Conservation (phyloP, 2,888 invertebrate species). For the Acholoe squamosa region DNA sequence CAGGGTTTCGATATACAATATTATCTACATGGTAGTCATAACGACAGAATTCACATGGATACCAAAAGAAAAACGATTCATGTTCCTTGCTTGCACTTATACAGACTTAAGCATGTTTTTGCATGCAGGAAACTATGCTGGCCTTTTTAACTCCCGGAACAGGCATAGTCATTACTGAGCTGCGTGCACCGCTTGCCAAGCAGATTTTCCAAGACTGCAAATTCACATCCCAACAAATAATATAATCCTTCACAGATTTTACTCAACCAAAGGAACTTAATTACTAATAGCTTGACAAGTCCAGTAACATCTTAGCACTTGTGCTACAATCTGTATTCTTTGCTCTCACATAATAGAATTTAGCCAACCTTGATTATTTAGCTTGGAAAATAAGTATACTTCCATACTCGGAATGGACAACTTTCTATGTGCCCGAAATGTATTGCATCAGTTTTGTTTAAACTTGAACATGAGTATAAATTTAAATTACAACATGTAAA, state of each 20-base stretch:
- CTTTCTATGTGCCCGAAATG: neutral
- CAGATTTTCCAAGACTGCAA: neutral
- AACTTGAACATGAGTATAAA: constrained; percentile 51
- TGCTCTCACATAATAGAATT: neutral
- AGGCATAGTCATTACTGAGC: neutral
- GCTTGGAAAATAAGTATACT: constrained; percentile 25
- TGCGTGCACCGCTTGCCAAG: constrained; percentile 7
- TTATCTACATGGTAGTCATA: constrained; percentile 35
- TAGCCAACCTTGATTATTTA: constrained; percentile 15
- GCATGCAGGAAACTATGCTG: neutral
- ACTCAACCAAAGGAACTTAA: constrained; percentile 22
- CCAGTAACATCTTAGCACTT: constrained; percentile 35
- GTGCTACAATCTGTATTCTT: neutral
- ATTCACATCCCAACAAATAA: neutral
- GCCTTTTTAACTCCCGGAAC: neutral
- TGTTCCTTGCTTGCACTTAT: constrained; percentile 35
- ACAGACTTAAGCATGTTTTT: constrained; percentile 32
- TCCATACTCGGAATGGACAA: constrained; percentile 39
- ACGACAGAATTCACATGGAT: constrained; percentile 36
- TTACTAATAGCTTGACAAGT: neutral
- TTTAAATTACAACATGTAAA: constrained; percentile 56
- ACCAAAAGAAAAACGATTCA: constrained; percentile 25
- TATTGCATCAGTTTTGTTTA: constrained; percentile 20
- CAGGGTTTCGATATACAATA: constrained; percentile 47
- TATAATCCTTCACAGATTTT: neutral